Conservation (phyloP, 2,797 vertebrate genomes). For the Eremophila alpestris region DNA sequence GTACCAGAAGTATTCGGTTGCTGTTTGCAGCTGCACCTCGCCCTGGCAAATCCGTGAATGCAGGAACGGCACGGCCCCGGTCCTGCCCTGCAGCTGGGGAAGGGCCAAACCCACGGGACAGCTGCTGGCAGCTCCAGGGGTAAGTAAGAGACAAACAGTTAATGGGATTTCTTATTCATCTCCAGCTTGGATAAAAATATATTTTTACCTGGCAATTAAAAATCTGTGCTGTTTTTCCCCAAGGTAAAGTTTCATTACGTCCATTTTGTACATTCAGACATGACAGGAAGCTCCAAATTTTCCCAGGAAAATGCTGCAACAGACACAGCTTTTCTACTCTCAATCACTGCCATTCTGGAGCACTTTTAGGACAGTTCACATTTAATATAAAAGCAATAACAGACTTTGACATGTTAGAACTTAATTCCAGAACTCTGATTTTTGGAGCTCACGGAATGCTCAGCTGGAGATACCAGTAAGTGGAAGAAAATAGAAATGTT, state of each 20-base stretch:
- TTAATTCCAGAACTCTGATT: not conserved
- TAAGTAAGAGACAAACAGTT: not conserved
- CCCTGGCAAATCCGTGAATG: not conserved
- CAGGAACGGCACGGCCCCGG: rapidly evolving
- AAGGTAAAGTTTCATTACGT: not conserved
- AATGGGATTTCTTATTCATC: not conserved
- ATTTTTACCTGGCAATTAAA: not conserved
- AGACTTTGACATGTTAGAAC: not conserved
- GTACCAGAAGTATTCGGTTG: not conserved
- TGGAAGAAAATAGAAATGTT: not conserved
- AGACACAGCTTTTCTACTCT: not conserved
- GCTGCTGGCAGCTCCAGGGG: not conserved
- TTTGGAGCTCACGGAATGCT: not conserved
- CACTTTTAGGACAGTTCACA: not conserved
- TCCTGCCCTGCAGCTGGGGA: not conserved
- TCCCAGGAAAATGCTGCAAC: not conserved
- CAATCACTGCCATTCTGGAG: not conserved
- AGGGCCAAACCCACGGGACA: not conserved
- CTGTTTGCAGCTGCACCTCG: not conserved
- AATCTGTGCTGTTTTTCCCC: not conserved
- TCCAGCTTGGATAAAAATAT: not conserved
- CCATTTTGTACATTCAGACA: not conserved
- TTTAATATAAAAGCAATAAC: not conserved
- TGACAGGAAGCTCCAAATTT: not conserved
- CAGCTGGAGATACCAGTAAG: not conserved